phyloP scores from a whole-genome alignment of 2,113 vertebrate genomes.

The Cryptomyrus ogoouensis region DNA sequence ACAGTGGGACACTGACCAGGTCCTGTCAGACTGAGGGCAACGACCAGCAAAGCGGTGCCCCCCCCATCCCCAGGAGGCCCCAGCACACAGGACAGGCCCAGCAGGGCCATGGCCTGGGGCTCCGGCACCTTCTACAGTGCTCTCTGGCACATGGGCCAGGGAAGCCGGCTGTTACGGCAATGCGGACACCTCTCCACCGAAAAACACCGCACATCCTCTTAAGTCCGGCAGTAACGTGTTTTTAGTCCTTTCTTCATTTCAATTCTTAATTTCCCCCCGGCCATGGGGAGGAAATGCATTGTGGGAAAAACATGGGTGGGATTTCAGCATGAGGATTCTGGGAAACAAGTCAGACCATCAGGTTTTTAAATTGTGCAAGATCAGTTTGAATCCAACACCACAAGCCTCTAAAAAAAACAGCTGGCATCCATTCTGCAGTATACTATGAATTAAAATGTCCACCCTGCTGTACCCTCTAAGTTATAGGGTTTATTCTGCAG shows the following conservation, averaged over 20 bases:
- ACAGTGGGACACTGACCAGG: slow-evolving; percentile 99
- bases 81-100: slow-evolving; percentile 56
- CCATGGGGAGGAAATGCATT: slow-evolving; percentile 48
- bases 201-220: slow-evolving; percentile 48
- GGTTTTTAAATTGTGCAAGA: not conserved
- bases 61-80: slow-evolving; percentile 49
- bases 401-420: not conserved
- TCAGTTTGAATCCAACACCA: not conserved
- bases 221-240: slow-evolving; percentile 55
- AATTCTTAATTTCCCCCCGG: slow-evolving; percentile 35
- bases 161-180: slow-evolving; percentile 30
- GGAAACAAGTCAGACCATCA: slow-evolving; percentile 22
- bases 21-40: slow-evolving; percentile 92
- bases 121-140: slow-evolving; percentile 65
- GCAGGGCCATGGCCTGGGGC: slow-evolving; percentile 71
- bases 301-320: slow-evolving; percentile 45
- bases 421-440: not conserved
- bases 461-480: not conserved
- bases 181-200: slow-evolving; percentile 48
- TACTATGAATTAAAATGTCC: not conserved
- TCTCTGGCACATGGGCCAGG: slow-evolving; percentile 9
- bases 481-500: not conserved
- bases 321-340: slow-evolving; percentile 44
- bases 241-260: slow-evolving; percentile 49
- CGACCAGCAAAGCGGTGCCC: slow-evolving; percentile 69